These are phyloP conservation scores for Parauchenoglanis punctatus DNA, from an alignment of 2,797 vertebrate genomes.

Conservation along the genomic window DNA sequence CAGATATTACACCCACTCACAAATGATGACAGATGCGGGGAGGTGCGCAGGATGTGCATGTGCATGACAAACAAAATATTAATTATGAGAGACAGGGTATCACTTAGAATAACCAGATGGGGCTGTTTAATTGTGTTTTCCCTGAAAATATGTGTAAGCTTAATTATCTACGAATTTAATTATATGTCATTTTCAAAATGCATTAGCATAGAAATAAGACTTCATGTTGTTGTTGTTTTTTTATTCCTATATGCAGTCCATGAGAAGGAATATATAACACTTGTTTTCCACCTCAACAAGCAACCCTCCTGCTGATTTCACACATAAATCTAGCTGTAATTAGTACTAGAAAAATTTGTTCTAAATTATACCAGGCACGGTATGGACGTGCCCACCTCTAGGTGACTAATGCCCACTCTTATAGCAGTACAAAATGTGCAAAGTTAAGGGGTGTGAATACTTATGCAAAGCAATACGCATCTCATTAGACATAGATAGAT, in stretches of 20 bases:
- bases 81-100: constrained; percentile 59
- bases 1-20: constrained; percentile 17
- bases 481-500: too few species aligned
- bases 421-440: too few species aligned
- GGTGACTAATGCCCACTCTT: not conserved
- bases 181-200: constrained; percentile 59
- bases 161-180: constrained; percentile 62
- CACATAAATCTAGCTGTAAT: constrained; percentile 28
- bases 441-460: too few species aligned
- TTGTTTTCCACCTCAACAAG: constrained; percentile 39
- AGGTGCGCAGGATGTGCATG: constrained; percentile 54
- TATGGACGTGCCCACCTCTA: too few species aligned
- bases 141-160: constrained; percentile 51
- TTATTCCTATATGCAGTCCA: constrained; percentile 38
- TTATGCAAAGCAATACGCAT: too few species aligned
- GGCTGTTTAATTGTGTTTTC: constrained; percentile 56
- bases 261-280: constrained; percentile 36
- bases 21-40: constrained; percentile 58
- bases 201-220: constrained; percentile 61
- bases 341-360: constrained; percentile 31
- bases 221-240: constrained; percentile 38
- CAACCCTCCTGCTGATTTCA: constrained; percentile 37
- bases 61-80: constrained; percentile 62
- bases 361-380: not conserved
- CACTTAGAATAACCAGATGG: constrained; percentile 62